Percentiles rank a stretch among this genome's conserved stretches.
These are phyloP conservation scores for Varanus salvator DNA, from an alignment of 2,113 vertebrate genomes.

Conservation along the genomic window DNA sequence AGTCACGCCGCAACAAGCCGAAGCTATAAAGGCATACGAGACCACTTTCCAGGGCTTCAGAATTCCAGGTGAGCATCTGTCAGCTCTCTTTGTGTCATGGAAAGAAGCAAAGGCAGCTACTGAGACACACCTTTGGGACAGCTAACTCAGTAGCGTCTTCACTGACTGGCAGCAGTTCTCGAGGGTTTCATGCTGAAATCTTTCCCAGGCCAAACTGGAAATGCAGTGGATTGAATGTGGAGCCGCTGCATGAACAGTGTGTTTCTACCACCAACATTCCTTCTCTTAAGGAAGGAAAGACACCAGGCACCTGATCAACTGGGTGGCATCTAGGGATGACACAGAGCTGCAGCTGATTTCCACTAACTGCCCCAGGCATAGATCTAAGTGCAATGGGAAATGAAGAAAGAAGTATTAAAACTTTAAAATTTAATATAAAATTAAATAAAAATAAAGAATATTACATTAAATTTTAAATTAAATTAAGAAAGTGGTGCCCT, in stretches of 20 bases:
- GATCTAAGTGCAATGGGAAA: neutral
- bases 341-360: neutral
- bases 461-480: too few species aligned
- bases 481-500: too few species aligned
- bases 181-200: too few species aligned
- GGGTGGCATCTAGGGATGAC: too few species aligned
- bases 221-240: neutral
- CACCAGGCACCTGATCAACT: too few species aligned
- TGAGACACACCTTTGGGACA: neutral
- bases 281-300: too few species aligned
- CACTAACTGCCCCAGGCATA: too few species aligned
- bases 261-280: too few species aligned
- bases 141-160: neutral
- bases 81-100: neutral
- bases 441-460: too few species aligned
- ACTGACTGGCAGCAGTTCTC: neutral
- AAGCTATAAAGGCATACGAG: neutral
- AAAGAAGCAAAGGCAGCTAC: neutral
- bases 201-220: neutral
- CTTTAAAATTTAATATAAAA: too few species aligned
- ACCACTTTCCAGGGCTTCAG: too few species aligned
- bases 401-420: neutral
- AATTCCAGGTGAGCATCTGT: neutral
- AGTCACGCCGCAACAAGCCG: neutral
- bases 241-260: neutral